Evolutionary conservation across 2,888 invertebrate species (phyloP), one percentile per base, ranked within the genome.

Genomic region (Masnerella sp.): DNA sequence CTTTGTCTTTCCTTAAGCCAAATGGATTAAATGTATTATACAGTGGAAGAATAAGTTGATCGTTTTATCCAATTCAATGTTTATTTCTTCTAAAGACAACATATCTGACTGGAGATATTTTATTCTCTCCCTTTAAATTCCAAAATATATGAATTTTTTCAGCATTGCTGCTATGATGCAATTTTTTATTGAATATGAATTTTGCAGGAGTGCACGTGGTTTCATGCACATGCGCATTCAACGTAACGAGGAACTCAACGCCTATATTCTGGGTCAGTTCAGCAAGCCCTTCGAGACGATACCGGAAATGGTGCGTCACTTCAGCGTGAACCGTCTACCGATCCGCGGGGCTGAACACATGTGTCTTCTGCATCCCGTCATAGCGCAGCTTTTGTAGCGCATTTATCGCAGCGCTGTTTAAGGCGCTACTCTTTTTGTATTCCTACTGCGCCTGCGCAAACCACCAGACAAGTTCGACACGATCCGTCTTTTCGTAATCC

Each of bases 181-280:
- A n/a, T 61, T 68, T 45, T 15, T 47, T 12, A 2, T 36, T n/a
- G n/a, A n/a, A n/a, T n/a, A n/a, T n/a, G n/a, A n/a, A n/a, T n/a
- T 42, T 88, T 90, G 22, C 88, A 98, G 98, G 89, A 97, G 97
- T 85, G 95, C 96, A 56, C 92, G 95, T 83, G 97, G 98, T 49
- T 97, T 96, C 84, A 97, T 98, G 95, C 98, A 98, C 88, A 96
- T 98, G 95, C 92, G 97, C 80, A 98, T 98, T 76, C 95, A 95
- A 86, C 93, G 93, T 80, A 91, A 92, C 82, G 88, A 89, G 9
- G 92, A 92, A 58, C 89, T 91, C 9, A 95, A 95, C 68, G 93
- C 94, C 67, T 98, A 94, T 87, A 96, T 97, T 56, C 89, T 98
- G 80, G 98, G 98, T 3, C 95, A 95, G 84, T 97, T 97, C 85